Base-by-base conservation (phyloP, 2,888 invertebrate genomes). In the Theodoxus fluviatilis region DNA sequence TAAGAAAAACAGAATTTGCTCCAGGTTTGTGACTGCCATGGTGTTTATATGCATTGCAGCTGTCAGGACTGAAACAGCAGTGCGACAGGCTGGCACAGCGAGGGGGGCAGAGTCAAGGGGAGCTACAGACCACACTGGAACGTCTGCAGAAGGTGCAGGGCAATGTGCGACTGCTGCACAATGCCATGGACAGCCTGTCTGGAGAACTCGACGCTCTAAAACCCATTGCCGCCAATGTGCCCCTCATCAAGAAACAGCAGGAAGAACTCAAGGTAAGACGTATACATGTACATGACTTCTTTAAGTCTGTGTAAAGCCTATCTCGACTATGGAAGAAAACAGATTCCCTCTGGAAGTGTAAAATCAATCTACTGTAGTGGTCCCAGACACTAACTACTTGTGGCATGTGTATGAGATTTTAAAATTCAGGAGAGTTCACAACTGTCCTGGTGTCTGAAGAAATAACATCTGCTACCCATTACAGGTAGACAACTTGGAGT, bases 171-270 rank as follows among this genome's bases (percentile, higher is more conserved):
- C 66, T 75, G 22, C 74, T 79, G 68, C 73, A 76, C 57, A 75
- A 79, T 31, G 79, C 79, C 59, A 77, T 84, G 33, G 82, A 80
- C 71, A 72, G 79, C 18, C 75, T 85, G 9, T 74, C 79, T 7
- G 76, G 79, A 25, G 76, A 80, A 63, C 75, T 83, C n/a, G 80
- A 82, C 55, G 79, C 83, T 69, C 76, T 85, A 74, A 78, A 94
- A 84, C 93, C 96, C 0, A 93, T 96, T 0, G 94, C 94, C 3
- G 94, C 95, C 0, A 97, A 98, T 84, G 93, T 96, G 35, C 95
- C 95, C 73, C 93, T 93, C 73, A 96, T 98, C 81, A 91, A 95
- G 68, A 90, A 92, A 0, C 96, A 96, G 82, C 96, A 97, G 88
- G 94, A 94, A 79, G 96, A 97, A 88, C 94, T 98, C 86, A 92